Evolutionary conservation across 2,113 vertebrate species (phyloP).

Genomic region (Antigone vipio): DNA sequence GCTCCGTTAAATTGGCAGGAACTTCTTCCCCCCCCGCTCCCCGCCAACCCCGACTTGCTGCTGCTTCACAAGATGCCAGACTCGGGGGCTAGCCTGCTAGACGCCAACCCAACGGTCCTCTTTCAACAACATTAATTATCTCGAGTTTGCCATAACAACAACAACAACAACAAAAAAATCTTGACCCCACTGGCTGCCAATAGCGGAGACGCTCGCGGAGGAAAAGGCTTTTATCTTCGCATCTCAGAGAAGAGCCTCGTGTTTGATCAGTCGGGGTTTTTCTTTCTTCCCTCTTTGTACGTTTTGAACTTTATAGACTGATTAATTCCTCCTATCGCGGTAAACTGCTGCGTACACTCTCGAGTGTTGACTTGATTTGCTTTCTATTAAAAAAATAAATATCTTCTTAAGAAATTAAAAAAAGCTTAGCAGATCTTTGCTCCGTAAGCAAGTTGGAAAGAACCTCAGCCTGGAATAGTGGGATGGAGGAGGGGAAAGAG

Average conservation of each 20-base stretch:
- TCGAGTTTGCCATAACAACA: constrained; percentile 79
- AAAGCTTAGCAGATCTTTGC: constrained; percentile 61
- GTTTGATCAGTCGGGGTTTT: constrained; percentile 69
- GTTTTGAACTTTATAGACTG: constrained; percentile 73
- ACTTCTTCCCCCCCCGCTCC: background rate
- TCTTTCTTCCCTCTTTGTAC: constrained; percentile 47
- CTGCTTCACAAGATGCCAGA: constrained; percentile 80
- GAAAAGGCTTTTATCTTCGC: constrained; percentile 77
- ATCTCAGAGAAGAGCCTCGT: constrained; percentile 64
- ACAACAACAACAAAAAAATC: constrained; percentile 24
- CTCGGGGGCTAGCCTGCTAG: constrained; percentile 77
- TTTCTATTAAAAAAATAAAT: constrained; percentile 63
- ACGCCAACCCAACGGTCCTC: constrained; percentile 79
- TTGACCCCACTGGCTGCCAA: constrained; percentile 80
- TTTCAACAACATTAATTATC: constrained; percentile 88
- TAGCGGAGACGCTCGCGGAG: constrained; percentile 69
- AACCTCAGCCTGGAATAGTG: background rate
- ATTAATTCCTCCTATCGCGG: constrained; percentile 74
- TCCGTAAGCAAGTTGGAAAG: constrained; percentile 48
- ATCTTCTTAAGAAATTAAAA: constrained; percentile 75
- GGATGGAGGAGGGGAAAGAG: constrained; percentile 33
- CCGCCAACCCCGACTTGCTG: background rate
- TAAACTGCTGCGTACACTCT: constrained; percentile 66
- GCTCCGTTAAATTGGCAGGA: constrained; percentile 63
- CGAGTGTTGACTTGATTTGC: constrained; percentile 70